Base-by-base conservation (phyloP, 2,113 vertebrate genomes). In the Ploceus nigricollis region DNA sequence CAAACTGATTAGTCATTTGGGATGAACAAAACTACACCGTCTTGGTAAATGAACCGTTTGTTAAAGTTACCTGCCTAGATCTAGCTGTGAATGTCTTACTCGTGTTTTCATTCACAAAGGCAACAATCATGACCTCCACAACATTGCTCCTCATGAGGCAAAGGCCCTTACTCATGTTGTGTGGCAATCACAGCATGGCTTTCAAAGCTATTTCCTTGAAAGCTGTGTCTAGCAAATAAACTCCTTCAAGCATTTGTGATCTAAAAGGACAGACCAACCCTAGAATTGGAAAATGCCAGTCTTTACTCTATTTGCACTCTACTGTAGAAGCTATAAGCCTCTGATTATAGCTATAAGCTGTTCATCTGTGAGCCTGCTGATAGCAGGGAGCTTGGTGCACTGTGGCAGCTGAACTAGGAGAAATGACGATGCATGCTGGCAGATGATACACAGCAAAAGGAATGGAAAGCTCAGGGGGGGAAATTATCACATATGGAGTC, bases 401-500 rank as follows among this genome's bases (percentile, higher is more conserved):
- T 79, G 23, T 65, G 45, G 85, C 56, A 95, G 53, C 48, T 71
- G 40, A 37, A 2, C 58, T 72, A 42, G 72, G 28, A 89, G 57
- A 89, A 95, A 87, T 77, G 73, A 79, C 0, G 3, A 50, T 87
- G 80, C 23, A 19, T 31, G 14, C 69, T 93, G 81, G 87, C 87
- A 94, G 66, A 89, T 64, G 73, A 92, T 48, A 79, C 48, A 57
- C 70, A 90, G 48, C 4, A 22, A 93, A 90, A 86, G 77, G 63
- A 87, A 69, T 90, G 61, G 87, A 94, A 94, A 87, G 53, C 84
- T 91, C 91, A 72, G 54, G 66, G 65, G 65, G 93, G 81, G 87
- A 89, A 92, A 92, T 66, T 12, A 83, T 86, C 94, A 93, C 91
- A 95, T 61, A 94, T 65, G 73, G 87, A 95, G 80, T 82, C 83